These are phyloP conservation scores for Acanthosepion lycidas DNA, from an alignment of 2,888 invertebrate genomes.

Conservation along the genomic window DNA sequence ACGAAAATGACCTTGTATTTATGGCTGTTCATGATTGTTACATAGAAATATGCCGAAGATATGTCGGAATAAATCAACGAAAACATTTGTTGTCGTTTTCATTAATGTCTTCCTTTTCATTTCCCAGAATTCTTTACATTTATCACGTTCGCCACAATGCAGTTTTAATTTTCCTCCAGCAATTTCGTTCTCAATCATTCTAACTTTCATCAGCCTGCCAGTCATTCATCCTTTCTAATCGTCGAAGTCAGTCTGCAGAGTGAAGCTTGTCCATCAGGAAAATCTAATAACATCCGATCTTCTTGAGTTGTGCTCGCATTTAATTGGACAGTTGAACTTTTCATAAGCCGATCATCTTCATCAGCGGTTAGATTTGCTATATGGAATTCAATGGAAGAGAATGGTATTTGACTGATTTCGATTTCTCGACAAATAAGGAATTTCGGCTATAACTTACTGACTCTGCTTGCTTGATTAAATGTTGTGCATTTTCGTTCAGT, in stretches of 20 bases:
- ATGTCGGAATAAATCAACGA: background rate
- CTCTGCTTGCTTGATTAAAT: too few relatives aligned
- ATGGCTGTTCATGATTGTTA: too few relatives aligned
- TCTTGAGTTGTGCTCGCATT: background rate
- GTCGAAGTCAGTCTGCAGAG: background rate
- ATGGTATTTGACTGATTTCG: background rate
- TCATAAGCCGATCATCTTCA: background rate
- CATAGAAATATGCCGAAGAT: background rate
- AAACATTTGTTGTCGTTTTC: background rate
- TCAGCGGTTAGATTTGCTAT: background rate
- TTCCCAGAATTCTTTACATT: background rate
- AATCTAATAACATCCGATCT: background rate
- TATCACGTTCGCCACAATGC: background rate
- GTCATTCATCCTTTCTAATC: background rate
- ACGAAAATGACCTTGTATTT: too few relatives aligned
- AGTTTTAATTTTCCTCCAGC: background rate
- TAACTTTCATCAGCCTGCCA: background rate
- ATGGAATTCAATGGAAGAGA: background rate
- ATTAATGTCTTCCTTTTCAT: background rate
- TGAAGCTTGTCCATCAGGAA: background rate
- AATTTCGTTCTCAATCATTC: background rate
- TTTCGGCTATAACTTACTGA: too few relatives aligned
- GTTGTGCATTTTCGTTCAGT: too few relatives aligned
- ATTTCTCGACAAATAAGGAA: background rate
- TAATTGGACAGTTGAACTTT: background rate